phyloP scores from a whole-genome alignment of 2,888 invertebrate genomes.

The Oxytorus armatus region DNA sequence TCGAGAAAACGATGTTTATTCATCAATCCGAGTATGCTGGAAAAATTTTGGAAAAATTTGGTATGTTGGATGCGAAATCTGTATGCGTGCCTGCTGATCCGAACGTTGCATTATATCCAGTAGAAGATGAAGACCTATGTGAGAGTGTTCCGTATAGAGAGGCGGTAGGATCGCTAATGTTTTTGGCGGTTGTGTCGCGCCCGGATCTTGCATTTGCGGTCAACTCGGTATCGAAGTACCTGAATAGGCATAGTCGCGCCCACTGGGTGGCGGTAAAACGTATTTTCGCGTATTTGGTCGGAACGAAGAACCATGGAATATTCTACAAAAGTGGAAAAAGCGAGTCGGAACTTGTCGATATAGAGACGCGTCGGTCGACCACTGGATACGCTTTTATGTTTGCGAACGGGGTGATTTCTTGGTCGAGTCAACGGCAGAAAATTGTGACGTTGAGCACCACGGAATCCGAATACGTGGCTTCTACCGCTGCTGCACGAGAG shows the following conservation, averaged over 20 bases:
- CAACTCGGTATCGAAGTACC: conserved; percentile 48
- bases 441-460: too few species aligned
- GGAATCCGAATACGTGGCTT: conserved; percentile 72
- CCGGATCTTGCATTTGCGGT: conserved; percentile 53
- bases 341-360: conserved; percentile 63
- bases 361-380: conserved; percentile 64
- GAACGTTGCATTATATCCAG: too few species aligned
- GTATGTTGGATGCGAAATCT: conserved; percentile 59
- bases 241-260: conserved; percentile 44
- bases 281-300: conserved; percentile 60
- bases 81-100: background rate
- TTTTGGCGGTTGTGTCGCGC: background rate
- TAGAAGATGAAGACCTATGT: too few species aligned
- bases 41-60: conserved; percentile 64
- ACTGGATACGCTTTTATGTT: conserved; percentile 67
- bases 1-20: conserved; percentile 56
- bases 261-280: conserved; percentile 62
- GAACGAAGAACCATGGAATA: conserved; percentile 43
- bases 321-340: conserved; percentile 23
- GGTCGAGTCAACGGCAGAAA: conserved; percentile 66
- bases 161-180: too few species aligned
- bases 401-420: conserved; percentile 60
- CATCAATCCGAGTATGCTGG: conserved; percentile 65
- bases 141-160: too few species aligned
- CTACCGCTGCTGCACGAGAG: conserved; percentile 65